Percentiles rank a stretch among this genome's conserved stretches.
phyloP scores from a whole-genome alignment of 2,797 vertebrate species.

The Rhabdomys pumilio region DNA sequence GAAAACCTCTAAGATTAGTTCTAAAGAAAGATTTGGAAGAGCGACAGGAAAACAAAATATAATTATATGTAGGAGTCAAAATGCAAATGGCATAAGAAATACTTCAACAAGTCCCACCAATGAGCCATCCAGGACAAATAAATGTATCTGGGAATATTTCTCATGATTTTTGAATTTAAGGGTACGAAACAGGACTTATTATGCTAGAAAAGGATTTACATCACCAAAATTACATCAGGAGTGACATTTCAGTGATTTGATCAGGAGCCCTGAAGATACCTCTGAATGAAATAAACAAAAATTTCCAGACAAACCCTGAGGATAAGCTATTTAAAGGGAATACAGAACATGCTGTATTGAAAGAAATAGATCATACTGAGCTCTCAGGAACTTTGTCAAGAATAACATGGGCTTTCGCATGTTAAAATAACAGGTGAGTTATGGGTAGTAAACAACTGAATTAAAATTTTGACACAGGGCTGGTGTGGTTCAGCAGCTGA shows the following conservation, averaged over 20 bases:
- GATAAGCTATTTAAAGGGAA: background rate
- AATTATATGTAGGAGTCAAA: background rate
- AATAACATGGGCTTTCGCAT: background rate
- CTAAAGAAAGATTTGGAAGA: conserved; percentile 13
- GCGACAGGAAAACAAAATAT: conserved; percentile 25
- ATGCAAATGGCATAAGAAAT: background rate
- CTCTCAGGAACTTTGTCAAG: background rate
- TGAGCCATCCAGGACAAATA: background rate
- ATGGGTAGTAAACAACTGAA: background rate
- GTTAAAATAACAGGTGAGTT: background rate
- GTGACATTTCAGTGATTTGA: conserved; percentile 48
- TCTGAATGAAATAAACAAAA: conserved; percentile 62
- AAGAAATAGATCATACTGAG: background rate
- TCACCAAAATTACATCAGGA: conserved; percentile 37
- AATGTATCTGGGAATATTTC: background rate
- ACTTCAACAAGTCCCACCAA: background rate
- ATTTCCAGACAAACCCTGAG: conserved; percentile 26
- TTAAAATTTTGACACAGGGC: conserved; percentile 14
- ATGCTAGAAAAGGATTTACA: conserved; percentile 4
- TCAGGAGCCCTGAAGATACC: conserved; percentile 9
- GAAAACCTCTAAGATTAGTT: background rate
- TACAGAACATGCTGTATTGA: background rate
- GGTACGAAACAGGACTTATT: background rate
- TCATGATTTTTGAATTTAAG: conserved; percentile 22
- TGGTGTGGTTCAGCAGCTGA: background rate